Evolutionary conservation across 1,140 invertebrate species (phyloP).

Genomic region (Homarus americanus): DNA sequence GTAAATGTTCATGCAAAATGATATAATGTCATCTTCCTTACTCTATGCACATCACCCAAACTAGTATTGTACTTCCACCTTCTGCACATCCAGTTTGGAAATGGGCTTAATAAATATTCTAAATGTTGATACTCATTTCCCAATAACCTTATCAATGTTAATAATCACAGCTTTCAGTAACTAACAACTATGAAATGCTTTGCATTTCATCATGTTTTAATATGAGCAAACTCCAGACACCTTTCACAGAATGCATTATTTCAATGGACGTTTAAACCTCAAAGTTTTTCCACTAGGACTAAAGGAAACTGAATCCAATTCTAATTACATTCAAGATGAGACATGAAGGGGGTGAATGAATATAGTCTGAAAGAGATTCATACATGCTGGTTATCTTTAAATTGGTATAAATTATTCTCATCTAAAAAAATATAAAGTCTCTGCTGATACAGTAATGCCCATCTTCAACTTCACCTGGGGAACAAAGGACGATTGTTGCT

Average conservation of each 20-base stretch:
- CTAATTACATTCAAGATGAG: too few relatives aligned
- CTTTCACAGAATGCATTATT: not conserved
- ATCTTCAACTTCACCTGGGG: not conserved
- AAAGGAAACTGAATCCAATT: too few relatives aligned
- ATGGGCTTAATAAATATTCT: not conserved
- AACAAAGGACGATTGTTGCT: not conserved
- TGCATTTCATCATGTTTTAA: not conserved
- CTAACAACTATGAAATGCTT: constrained; percentile 10
- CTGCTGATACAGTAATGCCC: not conserved
- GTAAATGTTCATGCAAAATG: not conserved
- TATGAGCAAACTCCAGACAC: constrained; percentile 1
- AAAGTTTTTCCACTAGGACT: not conserved
- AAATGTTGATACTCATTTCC: not conserved
- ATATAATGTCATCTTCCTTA: not conserved
- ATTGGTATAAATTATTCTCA: not conserved
- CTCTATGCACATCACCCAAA: not conserved
- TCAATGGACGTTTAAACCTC: not conserved
- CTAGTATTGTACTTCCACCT: not conserved
- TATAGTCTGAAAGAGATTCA: not conserved
- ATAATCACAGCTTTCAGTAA: constrained; percentile 5
- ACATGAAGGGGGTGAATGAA: not conserved
- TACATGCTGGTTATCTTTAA: not conserved
- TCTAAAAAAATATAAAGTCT: too few relatives aligned
- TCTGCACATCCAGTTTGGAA: not conserved
- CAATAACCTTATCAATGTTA: constrained; percentile 4